Conservation (phyloP, 2,888 invertebrate genomes). For the Clitarchus hookeri region DNA sequence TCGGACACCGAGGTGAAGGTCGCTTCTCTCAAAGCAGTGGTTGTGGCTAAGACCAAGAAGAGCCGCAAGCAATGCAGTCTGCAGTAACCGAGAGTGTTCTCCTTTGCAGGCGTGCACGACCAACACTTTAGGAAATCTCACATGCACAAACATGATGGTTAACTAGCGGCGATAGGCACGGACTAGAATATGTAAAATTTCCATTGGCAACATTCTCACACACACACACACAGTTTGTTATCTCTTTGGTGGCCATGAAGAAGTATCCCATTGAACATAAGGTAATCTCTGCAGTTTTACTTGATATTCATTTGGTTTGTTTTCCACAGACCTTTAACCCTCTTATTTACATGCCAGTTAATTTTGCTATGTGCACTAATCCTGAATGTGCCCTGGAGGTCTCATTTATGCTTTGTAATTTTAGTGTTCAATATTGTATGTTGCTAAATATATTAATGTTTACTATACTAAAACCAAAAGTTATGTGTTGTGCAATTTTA, state of each 20-base stretch:
- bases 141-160: no score
- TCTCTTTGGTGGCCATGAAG: no score
- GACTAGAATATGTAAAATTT: no score
- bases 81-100: conserved; percentile 27
- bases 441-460: no score
- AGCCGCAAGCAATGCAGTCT: conserved; percentile 32
- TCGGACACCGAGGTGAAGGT: conserved; percentile 74
- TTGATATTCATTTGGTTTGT: neutral
- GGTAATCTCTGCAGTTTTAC: neutral
- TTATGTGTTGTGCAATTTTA: no score
- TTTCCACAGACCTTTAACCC: neutral
- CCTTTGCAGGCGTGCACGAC: no score
- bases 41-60: conserved; percentile 18
- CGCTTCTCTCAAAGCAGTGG: neutral
- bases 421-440: no score
- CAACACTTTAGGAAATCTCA: no score
- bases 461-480: no score
- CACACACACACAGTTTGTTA: neutral
- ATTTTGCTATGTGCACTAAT: neutral
- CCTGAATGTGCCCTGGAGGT: no score
- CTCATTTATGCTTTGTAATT: no score
- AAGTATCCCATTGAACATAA: neutral
- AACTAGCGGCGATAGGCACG: no score
- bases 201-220: neutral
- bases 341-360: neutral